A percentile compares a stretch with the other conserved stretches of the same genome.
phyloP scores from a whole-genome alignment of 1,140 invertebrate species.

The Hestina assimilis region DNA sequence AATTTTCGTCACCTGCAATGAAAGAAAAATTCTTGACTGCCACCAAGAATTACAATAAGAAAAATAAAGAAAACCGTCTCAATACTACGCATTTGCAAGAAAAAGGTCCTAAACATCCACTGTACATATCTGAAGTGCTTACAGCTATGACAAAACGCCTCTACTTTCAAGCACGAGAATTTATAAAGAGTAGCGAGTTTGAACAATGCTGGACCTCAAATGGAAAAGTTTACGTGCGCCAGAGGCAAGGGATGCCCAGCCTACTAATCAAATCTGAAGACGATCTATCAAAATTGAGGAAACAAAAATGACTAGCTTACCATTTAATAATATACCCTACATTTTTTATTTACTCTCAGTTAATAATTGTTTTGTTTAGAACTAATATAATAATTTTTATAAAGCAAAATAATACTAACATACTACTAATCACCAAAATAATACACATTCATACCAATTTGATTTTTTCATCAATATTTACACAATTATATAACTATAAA shows the following conservation, averaged over 20 bases:
- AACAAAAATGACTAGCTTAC: background rate
- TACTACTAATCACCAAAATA: no score
- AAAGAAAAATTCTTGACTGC: conserved; percentile 3
- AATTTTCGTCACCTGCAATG: background rate
- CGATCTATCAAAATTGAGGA: background rate
- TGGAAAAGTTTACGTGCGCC: conserved; percentile 17
- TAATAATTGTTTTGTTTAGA: no score
- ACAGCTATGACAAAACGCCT: conserved; percentile 12
- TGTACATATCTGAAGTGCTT: conserved; percentile 10
- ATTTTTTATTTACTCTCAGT: background rate
- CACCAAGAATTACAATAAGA: conserved; percentile 1
- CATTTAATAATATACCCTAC: background rate
- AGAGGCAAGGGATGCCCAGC: conserved; percentile 5
- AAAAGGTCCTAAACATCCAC: background rate
- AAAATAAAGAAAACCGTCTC: conserved; percentile 4
- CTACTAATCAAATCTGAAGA: conserved; percentile 11
- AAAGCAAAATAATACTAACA: no score
- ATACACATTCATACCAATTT: no score
- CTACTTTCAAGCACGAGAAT: conserved; percentile 14
- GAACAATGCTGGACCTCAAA: conserved; percentile 18
- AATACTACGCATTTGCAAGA: background rate
- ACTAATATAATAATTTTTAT: no score
- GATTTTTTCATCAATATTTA: no score
- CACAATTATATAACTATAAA: background rate
- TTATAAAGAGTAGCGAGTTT: conserved; percentile 4